Conservation (phyloP, 2,888 invertebrate genomes). For the Caenorhabditis virilis region DNA sequence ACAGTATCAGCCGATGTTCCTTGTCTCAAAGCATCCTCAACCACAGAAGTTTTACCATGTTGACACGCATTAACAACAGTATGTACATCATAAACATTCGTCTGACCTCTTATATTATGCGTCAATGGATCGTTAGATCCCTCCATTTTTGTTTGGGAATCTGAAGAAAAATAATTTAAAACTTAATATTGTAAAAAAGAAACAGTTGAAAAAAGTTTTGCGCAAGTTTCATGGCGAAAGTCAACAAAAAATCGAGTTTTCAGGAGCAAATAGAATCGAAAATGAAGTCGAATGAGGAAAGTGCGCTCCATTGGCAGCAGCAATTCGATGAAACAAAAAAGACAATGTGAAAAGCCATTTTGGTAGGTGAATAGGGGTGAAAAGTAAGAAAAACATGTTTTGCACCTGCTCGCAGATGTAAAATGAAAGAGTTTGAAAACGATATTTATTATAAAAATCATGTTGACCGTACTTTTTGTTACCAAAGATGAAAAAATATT, state of each 20-base stretch:
- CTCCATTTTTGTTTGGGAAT: not conserved
- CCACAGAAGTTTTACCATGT: conserved; percentile 32
- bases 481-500: no score
- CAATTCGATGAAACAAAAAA: no score
- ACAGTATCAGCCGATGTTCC: conserved; percentile 28
- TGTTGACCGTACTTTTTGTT: no score
- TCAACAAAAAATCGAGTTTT: conserved; percentile 5
- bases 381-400: no score
- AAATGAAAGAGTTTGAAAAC: no score
- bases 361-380: not conserved
- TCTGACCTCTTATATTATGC: not conserved
- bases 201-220: no score
- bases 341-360: not conserved
- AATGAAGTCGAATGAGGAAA: not conserved
- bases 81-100: not conserved
- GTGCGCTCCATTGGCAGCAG: conserved; percentile 1
- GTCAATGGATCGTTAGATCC: conserved; percentile 1
- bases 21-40: conserved; percentile 31
- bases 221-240: no score
- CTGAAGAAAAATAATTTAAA: not conserved
- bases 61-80: conserved; percentile 44
- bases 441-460: no score
- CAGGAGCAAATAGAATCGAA: conserved; percentile 1
- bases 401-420: no score
- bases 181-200: not conserved